A percentile compares a stretch with the other conserved stretches of the same genome.
These are phyloP conservation scores for Amphiprion percula DNA, from an alignment of 2,113 vertebrate genomes.

Conservation along the genomic window DNA sequence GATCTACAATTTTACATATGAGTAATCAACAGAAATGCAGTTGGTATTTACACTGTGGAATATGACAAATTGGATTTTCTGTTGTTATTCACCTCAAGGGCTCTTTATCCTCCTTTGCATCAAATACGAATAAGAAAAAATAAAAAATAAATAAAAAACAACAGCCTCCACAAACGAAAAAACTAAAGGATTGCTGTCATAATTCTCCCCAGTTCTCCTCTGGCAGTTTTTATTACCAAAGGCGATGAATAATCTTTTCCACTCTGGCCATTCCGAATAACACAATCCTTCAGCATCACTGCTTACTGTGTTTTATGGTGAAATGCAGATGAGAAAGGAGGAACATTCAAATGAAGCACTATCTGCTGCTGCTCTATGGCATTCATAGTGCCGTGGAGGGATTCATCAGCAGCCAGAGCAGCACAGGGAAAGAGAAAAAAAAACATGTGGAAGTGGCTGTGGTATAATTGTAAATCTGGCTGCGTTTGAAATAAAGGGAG, in stretches of 20 bases:
- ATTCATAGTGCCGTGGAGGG: slow-evolving; percentile 40
- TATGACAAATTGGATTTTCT: slow-evolving; percentile 60
- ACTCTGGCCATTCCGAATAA: slow-evolving; percentile 75
- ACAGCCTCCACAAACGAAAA: slow-evolving; percentile 66
- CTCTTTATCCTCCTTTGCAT: slow-evolving; percentile 68
- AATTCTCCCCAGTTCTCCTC: slow-evolving; percentile 77
- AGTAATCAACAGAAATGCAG: slow-evolving; percentile 64
- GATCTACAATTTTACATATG: slow-evolving; percentile 48
- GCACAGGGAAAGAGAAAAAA: neutral
- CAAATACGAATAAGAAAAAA: slow-evolving; percentile 32
- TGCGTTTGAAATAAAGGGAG: slow-evolving; percentile 21
- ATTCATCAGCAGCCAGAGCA: slow-evolving; percentile 43
- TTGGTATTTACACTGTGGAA: slow-evolving; percentile 62
- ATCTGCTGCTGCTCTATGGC: slow-evolving; percentile 47
- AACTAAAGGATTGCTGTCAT: slow-evolving; percentile 79
- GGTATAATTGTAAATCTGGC: slow-evolving; percentile 13
- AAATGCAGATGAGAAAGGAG: slow-evolving; percentile 67
- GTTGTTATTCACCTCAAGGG: slow-evolving; percentile 67
- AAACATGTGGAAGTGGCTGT: slow-evolving; percentile 5
- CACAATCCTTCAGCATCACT: slow-evolving; percentile 75
- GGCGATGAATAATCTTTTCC: slow-evolving; percentile 76
- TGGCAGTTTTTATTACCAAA: slow-evolving; percentile 78
- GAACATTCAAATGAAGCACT: slow-evolving; percentile 74
- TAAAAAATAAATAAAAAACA: slow-evolving; percentile 23
- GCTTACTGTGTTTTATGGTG: slow-evolving; percentile 74